Conservation (phyloP, 2,113 vertebrate genomes). For the Callionymus lyra region DNA sequence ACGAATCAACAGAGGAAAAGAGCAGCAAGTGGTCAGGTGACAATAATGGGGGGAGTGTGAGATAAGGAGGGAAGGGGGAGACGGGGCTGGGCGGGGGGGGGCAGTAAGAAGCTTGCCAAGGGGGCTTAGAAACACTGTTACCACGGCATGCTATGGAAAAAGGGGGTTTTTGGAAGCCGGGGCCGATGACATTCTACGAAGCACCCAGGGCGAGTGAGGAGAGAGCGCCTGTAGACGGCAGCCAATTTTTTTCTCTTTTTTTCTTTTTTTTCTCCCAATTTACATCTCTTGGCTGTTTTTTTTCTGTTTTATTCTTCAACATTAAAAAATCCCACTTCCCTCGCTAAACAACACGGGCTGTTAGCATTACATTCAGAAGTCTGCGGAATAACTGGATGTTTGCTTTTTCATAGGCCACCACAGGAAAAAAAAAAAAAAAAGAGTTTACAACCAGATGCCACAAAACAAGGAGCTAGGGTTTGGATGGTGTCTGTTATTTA, state of each 20-base stretch:
- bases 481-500: constrained; percentile 95
- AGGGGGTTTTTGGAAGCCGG: constrained; percentile 89
- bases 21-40: constrained; percentile 64
- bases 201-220: constrained; percentile 75
- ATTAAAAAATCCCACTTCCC: constrained; percentile 65
- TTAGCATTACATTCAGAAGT: constrained; percentile 47
- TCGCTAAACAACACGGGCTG: constrained; percentile 44
- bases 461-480: constrained; percentile 96
- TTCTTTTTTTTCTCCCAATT: no score
- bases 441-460: constrained; percentile 93
- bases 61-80: constrained; percentile 58
- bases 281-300: constrained; percentile 78
- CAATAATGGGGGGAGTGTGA: constrained; percentile 69
- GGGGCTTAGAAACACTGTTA: constrained; percentile 81
- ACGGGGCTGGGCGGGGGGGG: no score
- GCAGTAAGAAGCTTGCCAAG: constrained; percentile 74
- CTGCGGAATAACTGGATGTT: constrained; percentile 35
- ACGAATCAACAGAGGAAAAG: constrained; percentile 63
- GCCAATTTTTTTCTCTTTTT: no score
- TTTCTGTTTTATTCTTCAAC: constrained; percentile 57
- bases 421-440: constrained; percentile 81
- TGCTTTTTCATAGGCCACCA: constrained; percentile 64
- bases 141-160: constrained; percentile 93
- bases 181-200: constrained; percentile 74
- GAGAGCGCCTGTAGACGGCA: constrained; percentile 70